These are phyloP conservation scores for Triplophysa dalaica DNA, from an alignment of 2,113 vertebrate genomes.

Conservation along the genomic window DNA sequence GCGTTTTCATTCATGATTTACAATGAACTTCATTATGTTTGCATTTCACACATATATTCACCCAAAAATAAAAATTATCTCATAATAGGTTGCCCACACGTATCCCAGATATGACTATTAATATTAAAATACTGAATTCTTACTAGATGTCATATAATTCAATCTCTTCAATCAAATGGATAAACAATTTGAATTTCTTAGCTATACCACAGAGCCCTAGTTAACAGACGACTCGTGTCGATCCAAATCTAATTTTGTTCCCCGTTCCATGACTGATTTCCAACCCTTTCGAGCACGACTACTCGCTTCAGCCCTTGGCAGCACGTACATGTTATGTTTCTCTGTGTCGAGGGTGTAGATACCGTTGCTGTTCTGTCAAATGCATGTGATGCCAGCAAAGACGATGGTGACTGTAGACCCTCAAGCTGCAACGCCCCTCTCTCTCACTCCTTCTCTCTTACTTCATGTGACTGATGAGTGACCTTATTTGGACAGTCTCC, in stretches of 20 bases:
- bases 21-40: no score
- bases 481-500: constrained; percentile 65
- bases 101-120: no score
- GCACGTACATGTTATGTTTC: neutral
- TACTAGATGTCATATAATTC: no score
- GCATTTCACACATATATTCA: no score
- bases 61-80: no score
- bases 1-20: no score
- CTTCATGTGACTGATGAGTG: constrained; percentile 68
- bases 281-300: neutral
- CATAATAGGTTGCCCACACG: no score
- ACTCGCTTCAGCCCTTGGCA: neutral
- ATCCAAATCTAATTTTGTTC: neutral
- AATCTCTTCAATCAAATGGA: neutral
- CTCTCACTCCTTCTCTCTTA: constrained; percentile 52
- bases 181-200: neutral
- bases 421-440: constrained; percentile 56
- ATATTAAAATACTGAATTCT: no score
- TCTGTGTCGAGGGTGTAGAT: neutral
- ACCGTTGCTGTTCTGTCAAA: constrained; percentile 53
- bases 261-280: neutral
- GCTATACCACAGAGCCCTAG: neutral
- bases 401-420: constrained; percentile 57
- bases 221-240: neutral
- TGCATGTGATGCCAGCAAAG: constrained; percentile 49